Conservation (phyloP, 2,113 vertebrate genomes). For the Siniperca chuatsi region DNA sequence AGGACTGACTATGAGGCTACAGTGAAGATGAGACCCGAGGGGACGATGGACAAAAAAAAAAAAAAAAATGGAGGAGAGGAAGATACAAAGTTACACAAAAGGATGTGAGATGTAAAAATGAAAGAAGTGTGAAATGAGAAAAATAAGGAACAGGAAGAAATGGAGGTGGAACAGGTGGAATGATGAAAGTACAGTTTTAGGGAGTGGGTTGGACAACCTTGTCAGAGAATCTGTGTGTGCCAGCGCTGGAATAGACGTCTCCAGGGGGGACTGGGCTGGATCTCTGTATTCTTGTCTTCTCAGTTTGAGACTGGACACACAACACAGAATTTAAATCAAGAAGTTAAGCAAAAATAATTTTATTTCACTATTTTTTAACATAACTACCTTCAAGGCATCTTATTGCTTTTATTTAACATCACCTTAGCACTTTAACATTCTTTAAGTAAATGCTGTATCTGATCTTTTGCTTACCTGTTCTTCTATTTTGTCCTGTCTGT, state of each 20-base stretch:
- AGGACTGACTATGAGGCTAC: constrained; percentile 74
- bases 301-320: constrained; percentile 87
- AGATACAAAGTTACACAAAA: constrained; percentile 11
- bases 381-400: no score
- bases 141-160: background rate
- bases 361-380: background rate
- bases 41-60: background rate
- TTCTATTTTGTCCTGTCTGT: constrained; percentile 98
- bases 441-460: background rate
- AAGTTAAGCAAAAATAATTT: background rate
- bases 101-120: background rate
- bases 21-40: constrained; percentile 71
- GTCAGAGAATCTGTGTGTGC: constrained; percentile 90
- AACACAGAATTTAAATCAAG: background rate
- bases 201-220: constrained; percentile 81
- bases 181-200: constrained; percentile 63
- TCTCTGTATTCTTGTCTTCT: constrained; percentile 92
- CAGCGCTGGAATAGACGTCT: constrained; percentile 89
- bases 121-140: background rate
- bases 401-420: background rate
- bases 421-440: background rate
- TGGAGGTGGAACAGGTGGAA: constrained; percentile 66
- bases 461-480: constrained; percentile 88
- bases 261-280: constrained; percentile 86
- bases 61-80: background rate